phyloP scores from a whole-genome alignment of 1,140 invertebrate genomes.

The Zaprionus ghesquierei region DNA sequence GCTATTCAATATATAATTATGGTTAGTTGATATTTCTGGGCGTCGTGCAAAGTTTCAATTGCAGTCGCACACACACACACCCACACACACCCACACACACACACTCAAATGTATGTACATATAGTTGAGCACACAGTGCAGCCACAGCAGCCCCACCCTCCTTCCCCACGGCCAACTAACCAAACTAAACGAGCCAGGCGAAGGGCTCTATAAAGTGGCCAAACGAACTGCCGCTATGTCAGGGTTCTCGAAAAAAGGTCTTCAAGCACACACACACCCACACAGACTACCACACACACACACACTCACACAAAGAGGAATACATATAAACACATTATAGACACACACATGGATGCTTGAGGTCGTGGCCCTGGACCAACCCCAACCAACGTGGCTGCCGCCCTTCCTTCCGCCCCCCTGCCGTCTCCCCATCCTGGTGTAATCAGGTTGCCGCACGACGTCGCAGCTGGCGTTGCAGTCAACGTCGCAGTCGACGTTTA shows the following conservation, averaged over 20 bases:
- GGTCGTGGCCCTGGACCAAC: conserved; percentile 58
- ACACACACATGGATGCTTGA: conserved; percentile 24
- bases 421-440: conserved; percentile 17
- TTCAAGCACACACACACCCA: conserved; percentile 7
- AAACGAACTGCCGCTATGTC: conserved; percentile 28
- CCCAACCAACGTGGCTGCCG: neutral
- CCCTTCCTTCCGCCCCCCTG: neutral
- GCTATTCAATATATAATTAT: conserved; percentile 69
- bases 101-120: neutral
- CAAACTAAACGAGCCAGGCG: neutral
- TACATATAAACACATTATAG: neutral
- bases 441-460: conserved; percentile 78
- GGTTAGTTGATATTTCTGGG: conserved; percentile 64
- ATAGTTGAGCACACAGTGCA: neutral
- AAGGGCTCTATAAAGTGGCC: neutral
- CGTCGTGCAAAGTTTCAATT: conserved; percentile 44
- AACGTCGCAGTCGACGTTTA: conserved; percentile 70
- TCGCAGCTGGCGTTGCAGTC: conserved; percentile 9
- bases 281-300: conserved; percentile 3
- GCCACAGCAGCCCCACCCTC: neutral
- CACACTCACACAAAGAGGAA: neutral
- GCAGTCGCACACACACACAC: conserved; percentile 24
- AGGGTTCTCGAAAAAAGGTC: conserved; percentile 33
- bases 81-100: conserved; percentile 3
- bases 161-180: neutral